Evolutionary conservation across 2,888 invertebrate species (phyloP).

Genomic region (Cyclophora punctaria): DNA sequence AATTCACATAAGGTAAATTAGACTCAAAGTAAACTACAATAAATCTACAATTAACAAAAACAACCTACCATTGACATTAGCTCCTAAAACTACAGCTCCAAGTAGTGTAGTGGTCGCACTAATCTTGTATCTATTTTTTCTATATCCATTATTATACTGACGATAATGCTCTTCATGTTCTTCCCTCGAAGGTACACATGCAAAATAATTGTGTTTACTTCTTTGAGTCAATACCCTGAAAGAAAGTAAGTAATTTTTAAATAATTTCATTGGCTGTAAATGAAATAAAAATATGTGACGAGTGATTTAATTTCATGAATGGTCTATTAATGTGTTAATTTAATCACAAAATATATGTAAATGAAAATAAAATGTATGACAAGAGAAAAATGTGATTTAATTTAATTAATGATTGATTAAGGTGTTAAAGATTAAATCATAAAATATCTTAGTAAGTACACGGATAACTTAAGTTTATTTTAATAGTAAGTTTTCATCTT

Average conservation of each 20-base stretch:
- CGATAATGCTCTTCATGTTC: conserved; percentile 24
- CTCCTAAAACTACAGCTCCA: conserved; percentile 42
- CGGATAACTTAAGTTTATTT: too few relatives aligned
- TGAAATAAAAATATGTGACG: too few relatives aligned
- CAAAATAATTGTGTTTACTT: conserved; percentile 27
- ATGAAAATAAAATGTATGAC: background rate
- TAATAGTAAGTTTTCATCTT: too few relatives aligned
- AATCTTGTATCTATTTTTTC: conserved; percentile 19
- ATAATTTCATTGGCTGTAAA: too few relatives aligned
- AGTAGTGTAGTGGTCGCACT: conserved; percentile 30
- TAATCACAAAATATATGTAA: background rate
- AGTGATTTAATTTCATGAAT: conserved; percentile 14
- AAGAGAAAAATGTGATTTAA: background rate
- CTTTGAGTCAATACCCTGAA: conserved; percentile 7
- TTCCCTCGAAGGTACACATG: conserved; percentile 25
- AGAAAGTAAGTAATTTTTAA: too few relatives aligned
- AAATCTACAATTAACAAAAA: background rate
- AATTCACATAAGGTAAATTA: too few relatives aligned
- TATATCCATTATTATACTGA: conserved; percentile 15
- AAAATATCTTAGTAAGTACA: too few relatives aligned
- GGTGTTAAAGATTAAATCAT: too few relatives aligned
- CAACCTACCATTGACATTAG: conserved; percentile 36
- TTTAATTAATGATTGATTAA: too few relatives aligned
- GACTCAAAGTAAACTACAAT: too few relatives aligned
- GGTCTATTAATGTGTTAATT: conserved; percentile 23